Evolutionary conservation across 2,888 invertebrate species (phyloP).

Genomic region (Rotaria sp.): DNA sequence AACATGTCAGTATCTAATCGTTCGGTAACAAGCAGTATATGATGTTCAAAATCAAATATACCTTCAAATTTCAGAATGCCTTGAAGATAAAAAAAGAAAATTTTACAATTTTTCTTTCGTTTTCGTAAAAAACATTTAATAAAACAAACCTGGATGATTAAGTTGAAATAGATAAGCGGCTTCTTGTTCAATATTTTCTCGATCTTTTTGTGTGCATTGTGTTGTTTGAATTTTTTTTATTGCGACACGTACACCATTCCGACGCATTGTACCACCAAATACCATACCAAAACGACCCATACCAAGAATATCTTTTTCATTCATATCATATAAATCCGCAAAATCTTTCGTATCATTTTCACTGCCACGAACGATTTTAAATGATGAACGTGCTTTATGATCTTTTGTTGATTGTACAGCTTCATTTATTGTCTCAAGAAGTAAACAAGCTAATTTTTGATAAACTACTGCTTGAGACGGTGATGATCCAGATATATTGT

Average conservation of each 20-base stretch:
- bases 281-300: slow-evolving; percentile 20
- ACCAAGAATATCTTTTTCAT: slow-evolving; percentile 25
- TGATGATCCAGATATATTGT: background rate
- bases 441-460: slow-evolving; percentile 24
- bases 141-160: slow-evolving; percentile 13
- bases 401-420: slow-evolving; percentile 8
- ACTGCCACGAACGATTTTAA: background rate
- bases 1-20: slow-evolving; percentile 21
- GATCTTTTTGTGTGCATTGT: slow-evolving; percentile 29
- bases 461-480: background rate
- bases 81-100: background rate
- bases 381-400: slow-evolving; percentile 9
- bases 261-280: slow-evolving; percentile 11
- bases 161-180: slow-evolving; percentile 4
- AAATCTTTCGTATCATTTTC: slow-evolving; percentile 7
- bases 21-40: slow-evolving; percentile 6
- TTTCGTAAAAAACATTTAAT: background rate
- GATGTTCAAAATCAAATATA: slow-evolving; percentile 18
- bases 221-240: slow-evolving; percentile 24
- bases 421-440: slow-evolving; percentile 2
- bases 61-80: slow-evolving; percentile 23
- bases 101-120: background rate
- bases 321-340: slow-evolving; percentile 20
- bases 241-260: background rate
- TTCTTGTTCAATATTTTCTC: slow-evolving; percentile 30